Percentiles rank a stretch among this genome's conserved stretches.
phyloP scores from a whole-genome alignment of 2,888 invertebrate genomes.

The Leptopterna dolabrata region DNA sequence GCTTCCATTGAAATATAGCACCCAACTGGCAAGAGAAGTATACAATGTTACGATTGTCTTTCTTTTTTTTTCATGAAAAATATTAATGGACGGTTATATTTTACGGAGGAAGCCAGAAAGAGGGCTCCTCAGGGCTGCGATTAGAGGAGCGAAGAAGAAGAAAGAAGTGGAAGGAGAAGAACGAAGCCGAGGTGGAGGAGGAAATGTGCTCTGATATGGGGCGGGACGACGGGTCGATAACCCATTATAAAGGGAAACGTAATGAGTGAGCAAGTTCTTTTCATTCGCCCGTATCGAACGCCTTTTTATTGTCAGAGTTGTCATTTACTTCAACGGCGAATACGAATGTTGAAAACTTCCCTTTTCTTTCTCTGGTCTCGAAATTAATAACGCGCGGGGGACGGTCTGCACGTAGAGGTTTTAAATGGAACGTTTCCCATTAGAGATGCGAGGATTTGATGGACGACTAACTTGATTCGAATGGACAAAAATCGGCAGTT shows the following conservation, averaged over 20 bases:
- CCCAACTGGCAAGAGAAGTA: slow-evolving; percentile 17
- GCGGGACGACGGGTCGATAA: slow-evolving; percentile 33
- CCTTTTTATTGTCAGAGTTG: slow-evolving; percentile 47
- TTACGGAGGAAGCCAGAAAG: slow-evolving; percentile 16
- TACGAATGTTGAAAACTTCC: neutral
- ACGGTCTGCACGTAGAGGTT: neutral
- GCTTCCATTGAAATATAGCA: neutral
- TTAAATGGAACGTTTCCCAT: too few relatives aligned
- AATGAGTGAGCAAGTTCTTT: slow-evolving; percentile 48
- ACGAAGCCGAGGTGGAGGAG: neutral
- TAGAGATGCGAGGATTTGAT: too few relatives aligned
- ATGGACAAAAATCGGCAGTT: too few relatives aligned
- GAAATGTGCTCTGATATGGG: slow-evolving; percentile 47
- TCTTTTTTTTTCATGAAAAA: neutral
- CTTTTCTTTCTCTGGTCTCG: neutral
- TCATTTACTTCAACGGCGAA: slow-evolving; percentile 38
- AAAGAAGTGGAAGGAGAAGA: neutral
- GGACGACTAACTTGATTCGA: too few relatives aligned
- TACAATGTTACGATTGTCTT: slow-evolving; percentile 33
- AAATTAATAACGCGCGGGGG: neutral
- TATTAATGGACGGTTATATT: slow-evolving; percentile 48
- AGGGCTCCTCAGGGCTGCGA: slow-evolving; percentile 5
- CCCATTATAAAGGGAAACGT: slow-evolving; percentile 47
- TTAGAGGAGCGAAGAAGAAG: neutral
- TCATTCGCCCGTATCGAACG: slow-evolving; percentile 46